Conservation (phyloP, 2,113 vertebrate genomes). For the Zootoca vivipara region DNA sequence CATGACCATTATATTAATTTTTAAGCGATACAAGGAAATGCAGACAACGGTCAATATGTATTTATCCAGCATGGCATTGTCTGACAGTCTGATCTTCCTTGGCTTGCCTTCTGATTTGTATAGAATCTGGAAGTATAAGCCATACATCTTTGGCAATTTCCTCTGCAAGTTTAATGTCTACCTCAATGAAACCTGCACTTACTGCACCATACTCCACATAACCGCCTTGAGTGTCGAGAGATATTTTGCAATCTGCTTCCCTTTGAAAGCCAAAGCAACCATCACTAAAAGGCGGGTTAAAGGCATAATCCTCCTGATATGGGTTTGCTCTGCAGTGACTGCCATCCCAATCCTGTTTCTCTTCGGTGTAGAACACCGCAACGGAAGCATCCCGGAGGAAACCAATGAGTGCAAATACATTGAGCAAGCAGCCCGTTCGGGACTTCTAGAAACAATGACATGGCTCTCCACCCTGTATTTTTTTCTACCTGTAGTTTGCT, state of each 20-base stretch:
- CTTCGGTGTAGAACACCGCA: constrained; percentile 33
- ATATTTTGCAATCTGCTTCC: constrained; percentile 56
- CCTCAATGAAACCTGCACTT: constrained; percentile 52
- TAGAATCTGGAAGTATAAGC: constrained; percentile 58
- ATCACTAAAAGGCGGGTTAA: constrained; percentile 48
- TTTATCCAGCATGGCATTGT: constrained; percentile 55
- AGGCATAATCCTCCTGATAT: constrained; percentile 40
- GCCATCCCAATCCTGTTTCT: constrained; percentile 49
- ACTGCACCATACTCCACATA: constrained; percentile 59
- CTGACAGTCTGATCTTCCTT: constrained; percentile 39
- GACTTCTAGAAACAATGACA: constrained; percentile 37
- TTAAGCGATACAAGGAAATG: constrained; percentile 43
- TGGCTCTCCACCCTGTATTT: constrained; percentile 61
- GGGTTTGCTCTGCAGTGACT: constrained; percentile 35
- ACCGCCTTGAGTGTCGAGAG: constrained; percentile 50
- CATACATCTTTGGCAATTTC: constrained; percentile 57
- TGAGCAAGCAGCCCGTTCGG: constrained; percentile 6
- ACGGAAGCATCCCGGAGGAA: constrained; percentile 24
- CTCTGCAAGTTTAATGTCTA: constrained; percentile 55
- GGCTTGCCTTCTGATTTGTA: constrained; percentile 56
- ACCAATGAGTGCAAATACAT: constrained; percentile 40
- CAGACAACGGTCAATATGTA: constrained; percentile 51
- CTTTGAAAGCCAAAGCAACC: constrained; percentile 49
- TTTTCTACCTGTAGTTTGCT: constrained; percentile 43
- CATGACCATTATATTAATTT: constrained; percentile 35